phyloP scores from a whole-genome alignment of 2,113 vertebrate species.

The Halcyon malimbica region DNA sequence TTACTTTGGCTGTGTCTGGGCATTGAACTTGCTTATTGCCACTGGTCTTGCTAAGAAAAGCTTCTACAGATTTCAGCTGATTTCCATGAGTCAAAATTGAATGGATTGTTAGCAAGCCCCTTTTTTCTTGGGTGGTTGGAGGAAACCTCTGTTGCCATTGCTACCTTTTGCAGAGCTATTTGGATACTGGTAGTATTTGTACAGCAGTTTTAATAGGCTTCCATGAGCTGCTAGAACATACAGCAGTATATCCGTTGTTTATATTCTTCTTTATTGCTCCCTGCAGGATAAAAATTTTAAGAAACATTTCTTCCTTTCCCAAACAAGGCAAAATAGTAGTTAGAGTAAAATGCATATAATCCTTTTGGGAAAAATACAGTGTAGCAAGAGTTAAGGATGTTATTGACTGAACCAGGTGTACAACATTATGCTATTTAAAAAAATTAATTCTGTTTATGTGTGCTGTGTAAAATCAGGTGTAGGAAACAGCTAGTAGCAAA shows the following conservation, averaged over 20 bases:
- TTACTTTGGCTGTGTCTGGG: background rate
- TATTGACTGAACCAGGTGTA: background rate
- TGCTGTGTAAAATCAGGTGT: background rate
- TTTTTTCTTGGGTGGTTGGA: background rate
- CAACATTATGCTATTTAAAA: background rate
- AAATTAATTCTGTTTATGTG: background rate
- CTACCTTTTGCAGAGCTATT: background rate
- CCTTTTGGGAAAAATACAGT: accelerated
- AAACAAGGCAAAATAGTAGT: background rate
- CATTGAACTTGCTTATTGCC: background rate
- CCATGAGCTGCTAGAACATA: background rate
- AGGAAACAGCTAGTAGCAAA: conserved; percentile 3
- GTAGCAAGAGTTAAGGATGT: background rate
- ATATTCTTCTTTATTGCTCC: background rate
- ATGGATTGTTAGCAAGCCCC: background rate
- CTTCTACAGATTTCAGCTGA: background rate
- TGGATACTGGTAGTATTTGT: background rate
- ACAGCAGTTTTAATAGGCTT: background rate
- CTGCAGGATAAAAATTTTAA: background rate
- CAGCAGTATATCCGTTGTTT: background rate
- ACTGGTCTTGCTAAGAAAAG: background rate
- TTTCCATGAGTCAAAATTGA: background rate
- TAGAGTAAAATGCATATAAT: background rate
- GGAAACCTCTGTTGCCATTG: background rate
- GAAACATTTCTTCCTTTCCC: background rate